A percentile compares a stretch with the other conserved stretches of the same genome.
Conservation (phyloP, 2,113 vertebrate species). For the Calcarius ornatus region DNA sequence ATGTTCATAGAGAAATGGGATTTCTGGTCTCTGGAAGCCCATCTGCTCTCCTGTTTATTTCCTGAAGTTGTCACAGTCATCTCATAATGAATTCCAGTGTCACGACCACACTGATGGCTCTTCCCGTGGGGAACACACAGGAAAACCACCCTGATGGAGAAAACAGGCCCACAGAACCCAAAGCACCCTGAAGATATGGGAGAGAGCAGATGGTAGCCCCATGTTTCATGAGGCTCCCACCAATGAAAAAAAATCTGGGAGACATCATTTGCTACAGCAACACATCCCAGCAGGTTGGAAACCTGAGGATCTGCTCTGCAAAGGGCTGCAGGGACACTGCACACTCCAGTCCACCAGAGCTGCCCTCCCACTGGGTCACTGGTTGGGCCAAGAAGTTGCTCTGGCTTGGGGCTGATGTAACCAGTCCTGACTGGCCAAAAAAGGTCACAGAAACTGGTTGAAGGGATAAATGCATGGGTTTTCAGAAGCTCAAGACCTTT, state of each 20-base stretch:
- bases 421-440: not conserved
- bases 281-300: not conserved
- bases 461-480: not conserved
- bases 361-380: not conserved
- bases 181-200: not conserved
- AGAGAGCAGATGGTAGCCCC: not conserved
- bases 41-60: slow-evolving; percentile 52
- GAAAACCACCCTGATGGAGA: not conserved
- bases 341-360: not conserved
- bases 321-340: not conserved
- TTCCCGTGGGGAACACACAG: not conserved
- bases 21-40: slow-evolving; percentile 28
- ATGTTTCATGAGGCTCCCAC: not conserved
- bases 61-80: not conserved
- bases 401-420: not conserved
- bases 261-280: not conserved
- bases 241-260: not conserved
- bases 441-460: not conserved
- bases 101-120: not conserved
- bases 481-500: not conserved
- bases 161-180: not conserved
- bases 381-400: not conserved
- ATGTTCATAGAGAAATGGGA: not conserved
- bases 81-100: not conserved
- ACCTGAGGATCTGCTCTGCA: not conserved